Base-by-base conservation (phyloP, 2,797 vertebrate species). In the Eospalax fontanierii region DNA sequence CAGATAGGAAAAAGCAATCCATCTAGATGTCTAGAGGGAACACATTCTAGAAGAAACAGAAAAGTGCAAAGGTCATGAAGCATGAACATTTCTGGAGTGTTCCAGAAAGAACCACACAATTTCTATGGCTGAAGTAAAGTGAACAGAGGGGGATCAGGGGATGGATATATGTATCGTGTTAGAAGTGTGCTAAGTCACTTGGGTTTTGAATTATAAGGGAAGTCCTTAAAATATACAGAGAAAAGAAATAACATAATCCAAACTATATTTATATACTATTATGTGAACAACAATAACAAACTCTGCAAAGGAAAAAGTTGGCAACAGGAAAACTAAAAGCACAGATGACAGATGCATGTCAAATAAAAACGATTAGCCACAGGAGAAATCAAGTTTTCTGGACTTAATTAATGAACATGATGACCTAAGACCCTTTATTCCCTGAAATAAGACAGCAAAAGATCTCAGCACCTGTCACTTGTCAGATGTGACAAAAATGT, bases 351-450 rank as follows among this genome's bases (percentile, higher is more conserved):
- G 82, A 93, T 9, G 94, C 30, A 40, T 59, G 82, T 70, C 66
- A 96, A 46, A 92, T 66, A n/a, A 95, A 97, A 98, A 96, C 92
- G 97, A 96, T 73, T 71, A 76, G 68, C 93, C 97, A 92, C 38
- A 93, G 73, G 83, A 96, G 22, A 65, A 91, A 90, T 84, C 86
- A 95, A 96, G 97, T 95, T 19, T 92, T 61, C 88, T 24, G 11
- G n/a, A 87, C 91, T 80, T 86, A 84, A 93, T 78, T 95, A 93
- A 98, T 2, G 90, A 97, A 98, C 96, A 93, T 59, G 80, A 74
- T 95, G 91, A 98, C 95, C 97, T 92, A 71, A 12, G 61, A 91
- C 75, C 30, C 46, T 94, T 38, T 89, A 95, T 57, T 94, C 97
- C 89, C 88, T 84, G 81, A 43, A 81, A 70, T 76, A 89, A 73